A percentile compares a stretch with the other conserved stretches of the same genome.
Evolutionary conservation across 2,797 vertebrate genomes (phyloP).

Genomic region (Sebastes wilsoni): DNA sequence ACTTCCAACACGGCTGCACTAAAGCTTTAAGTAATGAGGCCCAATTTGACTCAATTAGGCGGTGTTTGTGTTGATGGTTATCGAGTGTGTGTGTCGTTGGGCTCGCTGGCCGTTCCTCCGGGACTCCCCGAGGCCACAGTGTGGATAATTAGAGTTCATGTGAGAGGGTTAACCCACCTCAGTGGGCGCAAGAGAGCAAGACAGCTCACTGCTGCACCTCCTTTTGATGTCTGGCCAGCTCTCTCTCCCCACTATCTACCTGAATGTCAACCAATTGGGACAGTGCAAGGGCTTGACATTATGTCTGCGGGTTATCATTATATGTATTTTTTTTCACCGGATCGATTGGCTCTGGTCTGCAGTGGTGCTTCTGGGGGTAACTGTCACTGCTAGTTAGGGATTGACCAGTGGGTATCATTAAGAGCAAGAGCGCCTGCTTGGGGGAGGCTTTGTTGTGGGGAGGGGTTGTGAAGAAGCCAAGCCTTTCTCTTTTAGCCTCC

Average conservation of each 20-base stretch:
- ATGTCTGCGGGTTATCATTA: constrained; percentile 97
- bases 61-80: constrained; percentile 76
- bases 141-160: constrained; percentile 81
- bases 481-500: constrained; percentile 88
- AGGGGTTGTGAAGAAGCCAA: constrained; percentile 72
- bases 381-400: constrained; percentile 91
- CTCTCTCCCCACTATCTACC: constrained; percentile 74
- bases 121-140: constrained; percentile 70
- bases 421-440: constrained; percentile 76
- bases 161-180: constrained; percentile 78
- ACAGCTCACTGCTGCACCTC: constrained; percentile 65
- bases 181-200: constrained; percentile 62
- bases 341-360: constrained; percentile 90
- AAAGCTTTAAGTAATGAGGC: constrained; percentile 66
- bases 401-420: constrained; percentile 97
- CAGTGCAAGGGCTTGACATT: constrained; percentile 86
- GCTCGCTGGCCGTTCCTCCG: constrained; percentile 51
- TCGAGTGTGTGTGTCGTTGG: constrained; percentile 58
- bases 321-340: constrained; percentile 81
- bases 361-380: constrained; percentile 91
- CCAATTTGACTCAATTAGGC: constrained; percentile 76
- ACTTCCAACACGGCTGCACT: constrained; percentile 41
- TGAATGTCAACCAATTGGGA: constrained; percentile 89
- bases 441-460: constrained; percentile 82
- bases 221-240: constrained; percentile 81